phyloP scores from a whole-genome alignment of 2,113 vertebrate species.

The Sciurus niger region DNA sequence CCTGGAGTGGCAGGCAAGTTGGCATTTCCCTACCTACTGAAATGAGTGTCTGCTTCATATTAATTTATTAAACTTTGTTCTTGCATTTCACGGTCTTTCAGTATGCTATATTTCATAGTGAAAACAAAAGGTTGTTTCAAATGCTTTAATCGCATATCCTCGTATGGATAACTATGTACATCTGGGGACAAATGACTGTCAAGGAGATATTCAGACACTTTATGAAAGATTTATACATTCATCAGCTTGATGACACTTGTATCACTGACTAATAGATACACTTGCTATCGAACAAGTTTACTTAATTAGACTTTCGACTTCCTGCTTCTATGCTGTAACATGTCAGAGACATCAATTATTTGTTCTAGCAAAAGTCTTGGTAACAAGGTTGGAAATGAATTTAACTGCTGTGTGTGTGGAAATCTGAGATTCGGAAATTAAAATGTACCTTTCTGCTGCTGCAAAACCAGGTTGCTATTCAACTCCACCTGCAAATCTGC shows the following conservation, averaged over 20 bases:
- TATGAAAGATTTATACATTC: slow-evolving; percentile 86
- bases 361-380: slow-evolving; percentile 79
- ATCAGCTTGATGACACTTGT: slow-evolving; percentile 85
- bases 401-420: slow-evolving; percentile 18
- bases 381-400: slow-evolving; percentile 68
- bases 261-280: slow-evolving; percentile 82
- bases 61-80: slow-evolving; percentile 9
- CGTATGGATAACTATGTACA: slow-evolving; percentile 45
- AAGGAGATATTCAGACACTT: slow-evolving; percentile 85
- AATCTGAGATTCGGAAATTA: slow-evolving; percentile 52
- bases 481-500: neutral
- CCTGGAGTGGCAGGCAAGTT: neutral
- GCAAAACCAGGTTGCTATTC: neutral
- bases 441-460: neutral
- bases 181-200: slow-evolving; percentile 80
- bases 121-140: slow-evolving; percentile 25
- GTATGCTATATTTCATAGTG: neutral
- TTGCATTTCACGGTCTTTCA: neutral
- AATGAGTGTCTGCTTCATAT: neutral
- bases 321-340: slow-evolving; percentile 81
- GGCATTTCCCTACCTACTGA: neutral
- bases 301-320: slow-evolving; percentile 87
- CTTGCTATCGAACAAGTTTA: slow-evolving; percentile 78
- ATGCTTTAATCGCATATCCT: slow-evolving; percentile 53
- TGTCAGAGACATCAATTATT: slow-evolving; percentile 86